Base-by-base conservation (phyloP, 1,140 invertebrate genomes). In the Prorops nasuta region DNA sequence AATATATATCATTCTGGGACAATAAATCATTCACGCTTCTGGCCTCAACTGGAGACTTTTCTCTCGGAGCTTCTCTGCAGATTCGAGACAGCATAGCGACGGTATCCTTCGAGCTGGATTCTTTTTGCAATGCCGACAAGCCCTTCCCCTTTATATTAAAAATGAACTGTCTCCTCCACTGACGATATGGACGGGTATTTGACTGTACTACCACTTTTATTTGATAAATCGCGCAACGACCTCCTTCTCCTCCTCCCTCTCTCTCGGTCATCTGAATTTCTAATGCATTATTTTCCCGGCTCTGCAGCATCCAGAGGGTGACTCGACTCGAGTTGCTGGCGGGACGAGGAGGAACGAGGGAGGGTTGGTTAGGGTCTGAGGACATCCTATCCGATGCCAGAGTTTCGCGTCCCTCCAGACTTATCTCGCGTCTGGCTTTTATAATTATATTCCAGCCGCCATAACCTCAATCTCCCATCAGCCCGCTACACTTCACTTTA, bases 251-350 rank as follows among this genome's bases (percentile, higher is more conserved):
- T 45, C 18, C 28, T 24, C 31, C 21, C 24, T 47, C 58, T 59
- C 51, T 59, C 67, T 54, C 64, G 69, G 69, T 73, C 71, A 73
- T 73, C 71, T 71, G 71, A 73, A 72, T 72, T 73, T 73, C 71
- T 73, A 73, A 73, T 71, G 68, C 64, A 69, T 67, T 66, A 59
- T 68, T 66, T 67, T 64, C 50, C 54, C 56, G 45, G 44, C 45
- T 50, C 56, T 53, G 56, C 34, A 4, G 49, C 45, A 35, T 41
- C 56, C 44, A 44, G 54, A 56, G 63, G 66, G 58, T 60, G 58
- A 60, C 34, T 49, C 49, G n/a, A 40, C 21, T 15, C 37, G 24
- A 45, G 32, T 6, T 7, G 14, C 7, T 4, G 20, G 7, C 14
- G 3, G 34, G 34, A n/a, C 12, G 16, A 42, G 22, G 21, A 20